Evolutionary conservation across 2,113 vertebrate genomes (phyloP), one percentile per base, ranked within the genome.

Genomic region (Crotalus viridis): DNA sequence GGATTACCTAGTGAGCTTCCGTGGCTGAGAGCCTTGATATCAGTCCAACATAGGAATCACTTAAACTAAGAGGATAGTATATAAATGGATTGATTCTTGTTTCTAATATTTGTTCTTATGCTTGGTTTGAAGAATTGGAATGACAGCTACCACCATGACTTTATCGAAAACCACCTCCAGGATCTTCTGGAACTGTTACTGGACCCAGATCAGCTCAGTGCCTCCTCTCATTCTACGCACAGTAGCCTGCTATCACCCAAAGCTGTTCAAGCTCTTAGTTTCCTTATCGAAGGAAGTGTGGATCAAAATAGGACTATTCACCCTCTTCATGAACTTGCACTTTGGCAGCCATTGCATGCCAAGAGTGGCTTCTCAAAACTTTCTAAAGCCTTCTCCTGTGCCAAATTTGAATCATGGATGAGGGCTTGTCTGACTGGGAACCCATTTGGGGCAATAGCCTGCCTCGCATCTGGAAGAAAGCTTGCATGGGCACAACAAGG

Each of bases 401-500:
- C 96, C 94, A 97, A 97, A 94, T 97, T 99, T 0, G 98, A 99
- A 95, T 96, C 95, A 48, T 99, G 98, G 97, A 96, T 99, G 93
- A 98, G 97, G 57, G 95, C 97, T 59, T 96, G 57, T 89, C 98
- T 99, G 94, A 96, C 94, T 0, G 93, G 97, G 24, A 99, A 99
- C 94, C 99, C 99, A 12, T 98, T 99, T 91, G 99, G 98, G 46
- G 98, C 98, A n/a, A 98, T 98, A 0, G 97, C 98, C 90, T 99
- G 98, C 95, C 97, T 99, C 95, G 98, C 95, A 91, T 98, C 98
- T 0, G 99, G 99, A 57, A 99, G 98, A 97, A 99, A 98, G 61
- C 98, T 99, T 0, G 98, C 98, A 0, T 99, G 99, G 99, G 99
- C 98, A 17, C 98, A 99, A 89, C 98, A 99, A 98, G 98, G 99